Percentiles rank a stretch among this genome's conserved stretches.
Conservation (phyloP, 2,888 invertebrate species). For the Malachius bipustulatus region DNA sequence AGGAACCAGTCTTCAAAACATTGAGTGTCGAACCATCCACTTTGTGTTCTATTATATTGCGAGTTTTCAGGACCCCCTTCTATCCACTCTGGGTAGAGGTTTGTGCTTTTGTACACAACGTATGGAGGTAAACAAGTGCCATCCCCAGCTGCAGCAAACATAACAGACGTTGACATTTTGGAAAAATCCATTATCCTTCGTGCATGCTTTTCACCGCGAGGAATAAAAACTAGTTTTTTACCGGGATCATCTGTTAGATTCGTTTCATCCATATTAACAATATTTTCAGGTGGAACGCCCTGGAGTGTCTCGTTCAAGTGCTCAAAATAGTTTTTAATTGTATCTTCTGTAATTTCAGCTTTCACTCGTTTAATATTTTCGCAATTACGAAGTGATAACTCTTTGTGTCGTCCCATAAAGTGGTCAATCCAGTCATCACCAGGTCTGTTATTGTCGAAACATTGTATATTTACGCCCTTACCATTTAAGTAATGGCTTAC, state of each 20-base stretch:
- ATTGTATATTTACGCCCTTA: conserved; percentile 5
- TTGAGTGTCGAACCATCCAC: conserved; percentile 25
- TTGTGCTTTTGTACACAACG: conserved; percentile 26
- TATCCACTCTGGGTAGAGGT: conserved; percentile 27
- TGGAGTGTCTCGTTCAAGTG: conserved; percentile 8
- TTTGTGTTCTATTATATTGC: conserved; percentile 28
- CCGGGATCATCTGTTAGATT: conserved; percentile 26
- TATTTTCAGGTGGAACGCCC: conserved; percentile 9
- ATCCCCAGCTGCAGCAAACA: conserved; percentile 27
- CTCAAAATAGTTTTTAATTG: too few relatives aligned
- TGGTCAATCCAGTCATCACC: conserved; percentile 12
- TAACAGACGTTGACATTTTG: conserved; percentile 25
- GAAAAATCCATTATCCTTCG: conserved; percentile 24
- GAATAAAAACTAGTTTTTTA: conserved; percentile 19
- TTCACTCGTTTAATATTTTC: conserved; percentile 15
- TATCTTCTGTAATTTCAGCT: too few relatives aligned
- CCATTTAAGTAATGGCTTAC: conserved; percentile 11
- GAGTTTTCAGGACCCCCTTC: conserved; percentile 27
- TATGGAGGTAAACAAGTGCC: conserved; percentile 26
- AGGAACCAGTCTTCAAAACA: conserved; percentile 24
- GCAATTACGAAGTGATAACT: conserved; percentile 10
- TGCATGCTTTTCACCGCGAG: conserved; percentile 24
- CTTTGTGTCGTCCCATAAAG: conserved; percentile 10
- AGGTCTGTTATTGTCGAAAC: conserved; percentile 10
- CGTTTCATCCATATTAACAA: conserved; percentile 11